Conservation (phyloP, 2,113 vertebrate species). For the Dicerorhinus sumatrensis region DNA sequence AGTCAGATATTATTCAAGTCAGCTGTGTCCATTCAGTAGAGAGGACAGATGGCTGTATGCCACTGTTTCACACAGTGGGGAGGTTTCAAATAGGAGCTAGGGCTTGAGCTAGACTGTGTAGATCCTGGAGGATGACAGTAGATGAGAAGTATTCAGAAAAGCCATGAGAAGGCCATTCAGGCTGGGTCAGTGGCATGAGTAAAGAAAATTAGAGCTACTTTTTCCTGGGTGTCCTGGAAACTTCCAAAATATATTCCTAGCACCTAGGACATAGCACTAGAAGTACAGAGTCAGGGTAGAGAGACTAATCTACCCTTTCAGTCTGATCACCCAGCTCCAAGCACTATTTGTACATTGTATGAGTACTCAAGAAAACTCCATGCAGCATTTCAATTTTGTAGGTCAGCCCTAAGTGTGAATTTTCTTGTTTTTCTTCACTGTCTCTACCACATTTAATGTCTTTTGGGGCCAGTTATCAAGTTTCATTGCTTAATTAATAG, state of each 20-base stretch:
- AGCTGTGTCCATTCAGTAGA: background rate
- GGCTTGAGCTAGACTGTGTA: background rate
- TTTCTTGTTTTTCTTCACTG: background rate
- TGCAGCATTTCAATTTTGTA: background rate
- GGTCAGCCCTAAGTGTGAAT: rapidly evolving
- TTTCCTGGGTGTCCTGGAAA: background rate
- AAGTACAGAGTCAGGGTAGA: background rate
- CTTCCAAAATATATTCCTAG: background rate
- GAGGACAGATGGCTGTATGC: background rate
- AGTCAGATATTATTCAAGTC: background rate
- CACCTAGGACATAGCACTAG: background rate
- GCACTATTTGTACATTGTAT: background rate
- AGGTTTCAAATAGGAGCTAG: background rate
- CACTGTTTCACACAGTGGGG: background rate
- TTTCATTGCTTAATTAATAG: background rate
- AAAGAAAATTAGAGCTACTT: background rate
- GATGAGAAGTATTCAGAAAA: background rate
- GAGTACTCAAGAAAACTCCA: slow-evolving; percentile 67
- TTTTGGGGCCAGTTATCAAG: background rate
- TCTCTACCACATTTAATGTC: background rate
- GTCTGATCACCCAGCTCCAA: background rate
- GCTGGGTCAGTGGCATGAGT: background rate
- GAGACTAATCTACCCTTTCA: rapidly evolving
- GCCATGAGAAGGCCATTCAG: background rate
- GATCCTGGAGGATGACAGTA: background rate